Evolutionary conservation across 2,113 vertebrate genomes (phyloP), one percentile per base, ranked within the genome.

Genomic region (Hymenochirus boettgeri): DNA sequence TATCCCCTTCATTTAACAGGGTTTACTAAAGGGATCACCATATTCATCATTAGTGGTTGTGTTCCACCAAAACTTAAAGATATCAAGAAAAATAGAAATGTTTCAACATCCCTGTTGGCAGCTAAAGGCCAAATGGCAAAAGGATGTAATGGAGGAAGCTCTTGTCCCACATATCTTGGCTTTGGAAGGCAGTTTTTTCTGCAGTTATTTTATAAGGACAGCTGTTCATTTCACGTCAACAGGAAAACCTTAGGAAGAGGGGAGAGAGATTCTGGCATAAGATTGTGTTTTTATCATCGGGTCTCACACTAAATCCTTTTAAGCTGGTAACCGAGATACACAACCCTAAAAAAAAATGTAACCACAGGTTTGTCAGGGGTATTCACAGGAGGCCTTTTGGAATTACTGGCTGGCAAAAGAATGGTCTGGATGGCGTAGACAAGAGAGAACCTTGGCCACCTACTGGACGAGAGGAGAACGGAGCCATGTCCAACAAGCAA

Each of bases 311-410:
- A 79, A 86, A 87, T 88, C 89, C 79, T 74, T 82, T 83, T 76
- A 77, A 70, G 78, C 79, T 72, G 37, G 78, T 90, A 89, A 87
- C 85, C 72, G 82, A 72, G 74, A 87, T 85, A 87, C 79, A 35
- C 72, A 47, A 47, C 60, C 70, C 72, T 48, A 47, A 42, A 1
- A 0, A 23, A 33, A 29, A 18, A 52, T 54, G 37, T 73, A 0
- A 57, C 62, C 75, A 6, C 7, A 29, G 60, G 55, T 71, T 31
- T 65, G 70, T 51, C 57, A 72, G 47, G 23, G 0, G 15, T 37
- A 65, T 33, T 42, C 33, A 71, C 71, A 70, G 65, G 54, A 79
- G 60, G 25, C 29, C 23, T 61, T 52, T 27, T 64, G 75, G 84
- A 79, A 88, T 80, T 82, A 83, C 79, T 74, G 76, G 64, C 80